phyloP scores from a whole-genome alignment of 2,113 vertebrate genomes.

The Siphamia tubifer region DNA sequence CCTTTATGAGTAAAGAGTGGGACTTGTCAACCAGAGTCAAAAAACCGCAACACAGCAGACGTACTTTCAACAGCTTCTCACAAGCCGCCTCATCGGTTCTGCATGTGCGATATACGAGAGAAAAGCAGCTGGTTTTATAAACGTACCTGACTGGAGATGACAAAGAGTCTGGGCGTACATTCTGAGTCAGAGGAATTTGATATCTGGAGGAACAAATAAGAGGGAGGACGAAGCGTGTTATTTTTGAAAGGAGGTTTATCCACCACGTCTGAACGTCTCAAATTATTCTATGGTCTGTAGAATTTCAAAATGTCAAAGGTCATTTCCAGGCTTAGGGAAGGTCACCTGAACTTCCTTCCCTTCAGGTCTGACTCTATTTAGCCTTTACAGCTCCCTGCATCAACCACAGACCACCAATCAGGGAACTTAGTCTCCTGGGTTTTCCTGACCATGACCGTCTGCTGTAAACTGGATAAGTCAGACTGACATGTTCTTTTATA shows the following conservation, averaged over 20 bases:
- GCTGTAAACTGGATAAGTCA: background rate
- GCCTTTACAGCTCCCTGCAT: conserved; percentile 15
- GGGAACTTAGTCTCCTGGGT: conserved; percentile 23
- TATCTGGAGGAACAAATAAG: conserved; percentile 79
- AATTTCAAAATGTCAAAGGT: conserved; percentile 64
- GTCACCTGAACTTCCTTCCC: conserved; percentile 64
- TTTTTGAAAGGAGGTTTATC: conserved; percentile 20
- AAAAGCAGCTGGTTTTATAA: background rate
- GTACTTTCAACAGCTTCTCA: conserved; percentile 24
- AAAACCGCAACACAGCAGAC: conserved; percentile 15
- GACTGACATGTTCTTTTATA: background rate
- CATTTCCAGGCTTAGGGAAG: conserved; percentile 62
- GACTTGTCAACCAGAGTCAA: conserved; percentile 38
- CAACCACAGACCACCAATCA: conserved; percentile 41
- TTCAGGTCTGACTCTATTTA: conserved; percentile 48
- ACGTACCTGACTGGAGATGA: conserved; percentile 90
- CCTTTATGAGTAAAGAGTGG: conserved; percentile 25
- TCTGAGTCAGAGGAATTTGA: conserved; percentile 87
- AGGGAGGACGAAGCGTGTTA: background rate
- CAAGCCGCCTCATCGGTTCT: background rate
- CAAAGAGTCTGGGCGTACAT: conserved; percentile 89
- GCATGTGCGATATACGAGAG: background rate
- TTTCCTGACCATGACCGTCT: conserved; percentile 25
- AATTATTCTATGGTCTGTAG: conserved; percentile 26
- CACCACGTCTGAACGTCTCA: conserved; percentile 12